phyloP scores from a whole-genome alignment of 2,888 invertebrate species.

The Mimachlamys varia region DNA sequence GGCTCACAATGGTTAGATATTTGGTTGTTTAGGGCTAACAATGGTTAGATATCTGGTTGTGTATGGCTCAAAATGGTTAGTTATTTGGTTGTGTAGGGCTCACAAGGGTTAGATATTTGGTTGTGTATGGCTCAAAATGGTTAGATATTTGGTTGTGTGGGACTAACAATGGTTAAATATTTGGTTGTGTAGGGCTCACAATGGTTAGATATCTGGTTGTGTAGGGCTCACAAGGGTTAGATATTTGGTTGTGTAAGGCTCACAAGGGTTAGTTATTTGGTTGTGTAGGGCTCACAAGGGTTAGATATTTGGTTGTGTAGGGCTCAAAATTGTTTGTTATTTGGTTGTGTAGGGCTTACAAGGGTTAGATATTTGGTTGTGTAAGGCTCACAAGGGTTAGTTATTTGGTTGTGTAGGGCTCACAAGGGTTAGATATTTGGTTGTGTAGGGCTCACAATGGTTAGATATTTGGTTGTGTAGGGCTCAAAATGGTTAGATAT shows the following conservation, averaged over 20 bases:
- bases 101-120: neutral
- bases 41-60: neutral
- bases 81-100: neutral
- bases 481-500: too few species aligned
- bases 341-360: too few species aligned
- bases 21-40: neutral
- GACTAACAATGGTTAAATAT: neutral
- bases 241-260: neutral
- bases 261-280: neutral
- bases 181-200: neutral
- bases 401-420: neutral
- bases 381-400: neutral
- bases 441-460: neutral
- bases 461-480: neutral
- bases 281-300: neutral
- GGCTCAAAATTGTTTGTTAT: too few species aligned
- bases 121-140: neutral
- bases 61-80: neutral
- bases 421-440: neutral
- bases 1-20: neutral
- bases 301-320: neutral
- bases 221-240: neutral
- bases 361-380: neutral
- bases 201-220: neutral
- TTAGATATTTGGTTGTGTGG: neutral